Percentiles rank a stretch among this genome's conserved stretches.
These are phyloP conservation scores for Epirrhoe alternata DNA, from an alignment of 2,888 invertebrate genomes.

Conservation along the genomic window DNA sequence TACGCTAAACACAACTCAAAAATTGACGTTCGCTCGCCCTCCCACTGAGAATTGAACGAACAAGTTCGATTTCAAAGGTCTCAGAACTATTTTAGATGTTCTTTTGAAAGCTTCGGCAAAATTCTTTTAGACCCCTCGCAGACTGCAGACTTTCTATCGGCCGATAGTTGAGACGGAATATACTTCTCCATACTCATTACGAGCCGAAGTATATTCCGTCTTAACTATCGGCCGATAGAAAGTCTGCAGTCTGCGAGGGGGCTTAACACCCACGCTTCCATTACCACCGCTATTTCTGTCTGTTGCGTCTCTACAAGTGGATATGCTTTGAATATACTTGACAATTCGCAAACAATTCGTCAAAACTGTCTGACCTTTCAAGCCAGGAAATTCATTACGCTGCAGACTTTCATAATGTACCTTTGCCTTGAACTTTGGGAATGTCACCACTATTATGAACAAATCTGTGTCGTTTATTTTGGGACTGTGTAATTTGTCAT, in stretches of 20 bases:
- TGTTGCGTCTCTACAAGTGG: not conserved
- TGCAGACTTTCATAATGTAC: constrained; percentile 1
- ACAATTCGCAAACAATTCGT: not conserved
- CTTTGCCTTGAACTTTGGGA: constrained; percentile 12
- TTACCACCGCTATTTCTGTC: constrained; percentile 1
- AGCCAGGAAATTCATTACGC: constrained; percentile 2
- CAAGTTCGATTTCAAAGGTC: not conserved
- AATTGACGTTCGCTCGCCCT: no score
- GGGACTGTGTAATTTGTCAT: not conserved
- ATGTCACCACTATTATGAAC: not conserved
- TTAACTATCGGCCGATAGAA: no score
- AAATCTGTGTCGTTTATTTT: not conserved
- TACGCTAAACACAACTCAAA: no score
- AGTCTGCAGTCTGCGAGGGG: no score
- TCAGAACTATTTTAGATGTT: not conserved
- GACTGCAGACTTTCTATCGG: no score
- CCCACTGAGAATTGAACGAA: no score
- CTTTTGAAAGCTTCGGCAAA: not conserved
- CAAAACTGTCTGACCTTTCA: constrained; percentile 12
- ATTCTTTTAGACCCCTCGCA: not conserved
- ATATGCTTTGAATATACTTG: not conserved
- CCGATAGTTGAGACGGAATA: no score
- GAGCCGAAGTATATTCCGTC: no score
- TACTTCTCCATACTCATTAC: no score
- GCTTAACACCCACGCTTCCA: constrained; percentile 1